Evolutionary conservation across 2,797 vertebrate genomes (phyloP).

Genomic region (Peromyscus eremicus): DNA sequence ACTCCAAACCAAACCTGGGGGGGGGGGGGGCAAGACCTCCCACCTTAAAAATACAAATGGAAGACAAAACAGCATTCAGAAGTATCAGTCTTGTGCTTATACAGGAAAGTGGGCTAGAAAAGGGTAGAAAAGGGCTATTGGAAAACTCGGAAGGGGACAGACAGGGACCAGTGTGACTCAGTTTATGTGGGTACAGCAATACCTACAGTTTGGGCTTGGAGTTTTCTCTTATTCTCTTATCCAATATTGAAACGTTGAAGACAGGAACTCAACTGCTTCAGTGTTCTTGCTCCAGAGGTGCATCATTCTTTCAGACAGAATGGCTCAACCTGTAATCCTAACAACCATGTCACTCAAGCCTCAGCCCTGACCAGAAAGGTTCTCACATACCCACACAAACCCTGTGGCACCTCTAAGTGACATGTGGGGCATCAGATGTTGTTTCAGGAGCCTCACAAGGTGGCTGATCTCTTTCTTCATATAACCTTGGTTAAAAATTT

Average conservation of each 20-base stretch:
- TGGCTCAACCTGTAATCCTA: not conserved
- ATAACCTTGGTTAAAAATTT: not conserved
- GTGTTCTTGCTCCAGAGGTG: not conserved
- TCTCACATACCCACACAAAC: not conserved
- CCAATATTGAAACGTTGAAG: no score
- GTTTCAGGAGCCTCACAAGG: fast-evolving
- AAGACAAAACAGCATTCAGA: not conserved
- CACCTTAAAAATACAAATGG: not conserved
- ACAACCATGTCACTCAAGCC: not conserved
- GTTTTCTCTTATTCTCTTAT: not conserved
- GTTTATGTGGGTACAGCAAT: no score
- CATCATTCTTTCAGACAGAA: not conserved
- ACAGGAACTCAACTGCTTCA: not conserved
- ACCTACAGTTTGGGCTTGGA: not conserved
- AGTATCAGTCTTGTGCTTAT: fast-evolving
- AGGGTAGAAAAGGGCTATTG: no score
- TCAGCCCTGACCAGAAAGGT: not conserved
- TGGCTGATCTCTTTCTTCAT: not conserved
- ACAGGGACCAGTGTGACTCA: not conserved
- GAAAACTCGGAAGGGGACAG: not conserved
- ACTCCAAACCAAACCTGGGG: not conserved
- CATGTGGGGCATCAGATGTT: not conserved
- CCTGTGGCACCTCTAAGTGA: no score
- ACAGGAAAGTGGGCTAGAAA: not conserved
- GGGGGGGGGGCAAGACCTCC: not conserved